Evolutionary conservation across 1,140 invertebrate species (phyloP), one percentile per base, ranked within the genome.

Genomic region (Drosophila prosaltans): DNA sequence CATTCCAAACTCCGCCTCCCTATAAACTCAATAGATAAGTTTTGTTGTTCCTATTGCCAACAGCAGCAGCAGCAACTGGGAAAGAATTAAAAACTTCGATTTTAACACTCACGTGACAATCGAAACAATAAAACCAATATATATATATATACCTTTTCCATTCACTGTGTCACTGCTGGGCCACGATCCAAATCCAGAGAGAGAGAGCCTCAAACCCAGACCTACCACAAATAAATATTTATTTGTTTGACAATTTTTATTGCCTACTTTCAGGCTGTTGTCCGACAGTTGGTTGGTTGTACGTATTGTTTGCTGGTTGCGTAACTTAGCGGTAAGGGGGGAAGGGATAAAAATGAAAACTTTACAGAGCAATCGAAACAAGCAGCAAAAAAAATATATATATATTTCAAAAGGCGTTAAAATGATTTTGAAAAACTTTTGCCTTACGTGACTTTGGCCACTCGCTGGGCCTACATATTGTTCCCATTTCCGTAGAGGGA

Each of bases 171-270:
- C 16, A 16, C 16, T 16, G 16, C 57, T 16, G 54, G 55, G 24
- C 40, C 36, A 36, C 32, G 6, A 36, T 36, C 32, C 32, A 36
- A 36, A 36, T 36, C 32, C 32, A 36, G 3, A 36, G 32, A 36
- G 28, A 30, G 24, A 60, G 26, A 7, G 32, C 40, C 41, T 36
- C 41, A 54, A 62, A 61, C 68, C 65, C 73, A 77, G 81, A 78
- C 75, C 75, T 72, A 84, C 67, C 36, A 63, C 74, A 86, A 85
- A 78, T 86, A 86, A 85, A 78, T 86, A 86, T 85, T 81, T 82
- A 88, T 88, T 79, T 88, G 83, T 88, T 88, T 86, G 79, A 82
- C 82, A 86, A 86, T 88, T 88, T 86, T 79, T 76, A 86, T 86
- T 86, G 82, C 82, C 82, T 85, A 78, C 81, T 84, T 80, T 85